These are phyloP conservation scores for Physeter macrocephalus DNA, from an alignment of 2,113 vertebrate species.

Conservation along the genomic window DNA sequence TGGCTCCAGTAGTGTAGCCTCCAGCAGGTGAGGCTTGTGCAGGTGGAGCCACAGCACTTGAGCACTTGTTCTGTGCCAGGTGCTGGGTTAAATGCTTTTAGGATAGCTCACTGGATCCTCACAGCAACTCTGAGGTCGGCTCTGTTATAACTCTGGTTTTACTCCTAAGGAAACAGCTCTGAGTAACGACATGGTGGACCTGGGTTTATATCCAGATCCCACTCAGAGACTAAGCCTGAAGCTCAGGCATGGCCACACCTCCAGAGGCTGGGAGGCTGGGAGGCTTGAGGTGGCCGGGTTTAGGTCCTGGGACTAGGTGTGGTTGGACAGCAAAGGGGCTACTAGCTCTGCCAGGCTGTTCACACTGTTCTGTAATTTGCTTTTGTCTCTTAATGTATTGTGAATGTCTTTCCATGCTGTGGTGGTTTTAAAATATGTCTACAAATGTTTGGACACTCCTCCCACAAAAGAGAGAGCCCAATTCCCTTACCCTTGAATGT, in stretches of 20 bases:
- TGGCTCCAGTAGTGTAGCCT: rapidly evolving
- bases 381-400: background rate
- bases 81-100: background rate
- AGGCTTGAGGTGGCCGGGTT: background rate
- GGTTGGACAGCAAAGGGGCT: background rate
- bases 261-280: too few relatives aligned
- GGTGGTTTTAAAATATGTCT: background rate
- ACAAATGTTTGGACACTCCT: background rate
- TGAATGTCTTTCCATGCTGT: background rate
- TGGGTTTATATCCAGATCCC: background rate
- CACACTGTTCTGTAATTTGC: background rate
- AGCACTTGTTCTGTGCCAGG: rapidly evolving
- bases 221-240: background rate
- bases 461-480: background rate
- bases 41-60: background rate
- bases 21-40: rapidly evolving
- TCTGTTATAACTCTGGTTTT: background rate
- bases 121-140: background rate
- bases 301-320: background rate
- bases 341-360: background rate
- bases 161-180: background rate
- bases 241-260: background rate
- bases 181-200: background rate
- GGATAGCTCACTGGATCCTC: background rate
- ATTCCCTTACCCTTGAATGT: background rate